Base-by-base conservation (phyloP, 2,113 vertebrate genomes). In the Cephalopholis sonnerati region DNA sequence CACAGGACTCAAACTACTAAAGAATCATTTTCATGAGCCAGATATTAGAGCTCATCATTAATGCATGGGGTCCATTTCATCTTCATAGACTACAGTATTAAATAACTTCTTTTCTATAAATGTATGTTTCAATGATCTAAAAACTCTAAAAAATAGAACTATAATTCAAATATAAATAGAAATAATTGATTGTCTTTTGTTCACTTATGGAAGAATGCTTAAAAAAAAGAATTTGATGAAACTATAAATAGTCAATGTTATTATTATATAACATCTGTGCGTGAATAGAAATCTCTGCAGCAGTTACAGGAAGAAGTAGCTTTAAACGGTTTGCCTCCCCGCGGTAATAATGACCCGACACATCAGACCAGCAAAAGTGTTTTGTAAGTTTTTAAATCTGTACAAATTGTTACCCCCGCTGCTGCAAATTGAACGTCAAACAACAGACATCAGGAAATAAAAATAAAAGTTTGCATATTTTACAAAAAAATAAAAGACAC, bases 401-500 rank as follows among this genome's bases (percentile, higher is more conserved):
- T 95, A 96, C 93, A 96, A 94, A 93, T 89, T 79, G 79, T 90
- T 80, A 69, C 83, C 74, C 67, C 82, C 64, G 77, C 88, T 87
- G 92, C 95, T 93, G 94, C 92, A 84, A 89, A 92, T 74, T 82
- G 85, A 94, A 94, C 78, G 86, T 94, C 91, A 91, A 92, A 91
- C 90, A 93, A 94, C 90, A 91, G 91, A 95, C 87, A 92, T 81
- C 84, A 93, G 87, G 83, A 93, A 93, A 92, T 79, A 81, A 88
- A 93, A 94, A 93, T 87, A 79, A 93, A 94, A 82, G 83, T 85
- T 93, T 95, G 93, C 93, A 94, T 95, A 95, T 96, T 91, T 95
- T 94, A 94, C 93, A 92, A 90, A 92, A 90, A 81, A 91, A 92
- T 76, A 92, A 94, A 94, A 95, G 89, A 95, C 94, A 95, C 91